A percentile compares a stretch with the other conserved stretches of the same genome.
phyloP scores from a whole-genome alignment of 2,888 invertebrate genomes.

The Drosophila picticornis region DNA sequence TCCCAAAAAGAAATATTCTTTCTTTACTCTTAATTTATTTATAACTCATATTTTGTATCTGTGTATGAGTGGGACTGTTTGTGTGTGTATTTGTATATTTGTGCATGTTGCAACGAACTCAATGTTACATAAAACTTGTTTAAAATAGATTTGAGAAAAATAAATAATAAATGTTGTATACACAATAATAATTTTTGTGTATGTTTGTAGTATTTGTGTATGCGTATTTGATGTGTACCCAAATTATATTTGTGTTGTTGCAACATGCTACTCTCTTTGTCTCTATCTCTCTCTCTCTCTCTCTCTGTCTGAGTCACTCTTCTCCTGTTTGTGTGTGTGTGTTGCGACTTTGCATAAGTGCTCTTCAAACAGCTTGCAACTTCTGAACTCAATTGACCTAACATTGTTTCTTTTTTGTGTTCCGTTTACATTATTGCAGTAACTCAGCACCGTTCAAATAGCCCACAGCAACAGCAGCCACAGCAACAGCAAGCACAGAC shows the following conservation, averaged over 20 bases:
- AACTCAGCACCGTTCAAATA: conserved; percentile 86
- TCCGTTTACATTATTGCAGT: conserved; percentile 72
- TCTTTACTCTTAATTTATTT: neutral
- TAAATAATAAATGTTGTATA: neutral
- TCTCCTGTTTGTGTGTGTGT: conserved; percentile 12
- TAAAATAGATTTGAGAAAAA: conserved; percentile 29
- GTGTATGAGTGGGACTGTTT: conserved; percentile 37
- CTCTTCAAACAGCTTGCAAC: conserved; percentile 15
- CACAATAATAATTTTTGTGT: conserved; percentile 21
- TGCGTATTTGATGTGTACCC: conserved; percentile 29
- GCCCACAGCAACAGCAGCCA: conserved; percentile 84
- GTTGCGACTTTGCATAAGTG: conserved; percentile 33
- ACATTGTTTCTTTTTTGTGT: conserved; percentile 18
- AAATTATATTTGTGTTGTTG: conserved; percentile 58
- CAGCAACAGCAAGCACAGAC: conserved; percentile 65
- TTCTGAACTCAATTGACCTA: conserved; percentile 43
- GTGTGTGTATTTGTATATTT: conserved; percentile 40
- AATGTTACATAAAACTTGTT: conserved; percentile 43
- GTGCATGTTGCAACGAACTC: conserved; percentile 82
- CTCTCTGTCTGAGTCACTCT: neutral
- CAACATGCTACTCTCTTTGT: conserved; percentile 70
- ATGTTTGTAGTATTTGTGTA: conserved; percentile 32
- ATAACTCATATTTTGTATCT: conserved; percentile 15
- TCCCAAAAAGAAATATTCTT: neutral
- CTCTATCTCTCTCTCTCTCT: conserved; percentile 1